A percentile compares a stretch with the other conserved stretches of the same genome.
Conservation (phyloP, 2,888 invertebrate species). For the Atrina japonica region DNA sequence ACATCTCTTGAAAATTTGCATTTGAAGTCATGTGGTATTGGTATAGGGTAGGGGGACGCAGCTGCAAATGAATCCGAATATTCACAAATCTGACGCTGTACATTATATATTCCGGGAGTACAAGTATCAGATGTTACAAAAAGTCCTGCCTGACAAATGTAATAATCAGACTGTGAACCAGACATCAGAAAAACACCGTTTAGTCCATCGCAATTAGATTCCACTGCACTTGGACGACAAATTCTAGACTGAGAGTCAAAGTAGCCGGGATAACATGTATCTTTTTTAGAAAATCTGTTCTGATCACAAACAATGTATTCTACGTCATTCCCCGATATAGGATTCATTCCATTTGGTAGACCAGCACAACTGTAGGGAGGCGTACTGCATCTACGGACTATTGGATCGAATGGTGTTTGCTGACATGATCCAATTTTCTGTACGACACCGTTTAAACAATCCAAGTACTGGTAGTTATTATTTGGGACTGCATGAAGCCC, state of each 20-base stretch:
- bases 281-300: constrained; percentile 47
- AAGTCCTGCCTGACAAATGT: constrained; percentile 16
- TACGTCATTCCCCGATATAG: constrained; percentile 44
- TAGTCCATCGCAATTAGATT: constrained; percentile 7
- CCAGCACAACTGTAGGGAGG: constrained; percentile 26
- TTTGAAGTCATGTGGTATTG: too few relatives aligned
- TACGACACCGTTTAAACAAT: constrained; percentile 25
- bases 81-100: not conserved
- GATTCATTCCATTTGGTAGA: constrained; percentile 41
- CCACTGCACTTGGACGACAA: constrained; percentile 15
- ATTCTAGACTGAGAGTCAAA: constrained; percentile 12
- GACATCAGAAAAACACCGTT: constrained; percentile 25
- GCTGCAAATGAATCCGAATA: too few relatives aligned
- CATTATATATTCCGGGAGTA: constrained; percentile 21
- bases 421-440: constrained; percentile 14
- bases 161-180: constrained; percentile 16
- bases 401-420: constrained; percentile 24
- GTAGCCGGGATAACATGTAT: constrained; percentile 40
- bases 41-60: too few relatives aligned
- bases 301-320: constrained; percentile 52
- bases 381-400: constrained; percentile 16
- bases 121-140: constrained; percentile 19
- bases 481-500: constrained; percentile 49
- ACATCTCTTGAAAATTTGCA: too few relatives aligned
- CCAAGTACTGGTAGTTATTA: constrained; percentile 26